phyloP scores from a whole-genome alignment of 2,888 invertebrate species.

The Leptodirus hochenwartii region DNA sequence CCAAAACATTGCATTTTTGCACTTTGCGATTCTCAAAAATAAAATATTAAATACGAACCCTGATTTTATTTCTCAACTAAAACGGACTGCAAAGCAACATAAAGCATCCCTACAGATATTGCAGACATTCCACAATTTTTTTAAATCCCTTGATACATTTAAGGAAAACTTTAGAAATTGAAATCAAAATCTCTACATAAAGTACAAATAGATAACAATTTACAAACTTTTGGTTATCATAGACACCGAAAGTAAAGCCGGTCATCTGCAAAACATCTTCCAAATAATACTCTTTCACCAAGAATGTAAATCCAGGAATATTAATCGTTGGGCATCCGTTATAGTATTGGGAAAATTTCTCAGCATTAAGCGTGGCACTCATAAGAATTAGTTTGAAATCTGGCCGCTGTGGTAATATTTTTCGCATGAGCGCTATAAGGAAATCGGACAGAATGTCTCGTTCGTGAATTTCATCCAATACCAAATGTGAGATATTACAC shows the following conservation, averaged over 20 bases:
- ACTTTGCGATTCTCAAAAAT: no score
- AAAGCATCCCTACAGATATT: slow-evolving; percentile 2
- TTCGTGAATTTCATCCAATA: slow-evolving; percentile 90
- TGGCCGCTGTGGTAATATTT: slow-evolving; percentile 41
- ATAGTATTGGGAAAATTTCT: slow-evolving; percentile 61
- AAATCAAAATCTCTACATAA: no score
- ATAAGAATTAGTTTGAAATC: slow-evolving; percentile 78
- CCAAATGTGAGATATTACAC: slow-evolving; percentile 52
- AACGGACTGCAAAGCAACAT: no score
- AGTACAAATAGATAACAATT: no score
- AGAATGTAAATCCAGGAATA: slow-evolving; percentile 71
- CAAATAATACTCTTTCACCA: slow-evolving; percentile 61
- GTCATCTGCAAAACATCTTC: slow-evolving; percentile 57
- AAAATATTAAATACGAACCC: no score
- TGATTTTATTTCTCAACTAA: no score
- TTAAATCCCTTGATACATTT: no score
- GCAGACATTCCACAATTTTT: no score
- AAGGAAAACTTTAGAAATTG: no score
- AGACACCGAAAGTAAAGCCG: slow-evolving; percentile 14
- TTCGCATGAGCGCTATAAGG: slow-evolving; percentile 64
- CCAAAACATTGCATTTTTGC: no score
- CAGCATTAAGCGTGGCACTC: slow-evolving; percentile 87
- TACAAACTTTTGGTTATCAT: background rate
- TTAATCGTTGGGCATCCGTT: slow-evolving; percentile 52
- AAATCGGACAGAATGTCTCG: slow-evolving; percentile 72